A percentile compares a stretch with the other conserved stretches of the same genome.
Conservation (phyloP, 2,113 vertebrate genomes). For the Paracanthobrama guichenoti region DNA sequence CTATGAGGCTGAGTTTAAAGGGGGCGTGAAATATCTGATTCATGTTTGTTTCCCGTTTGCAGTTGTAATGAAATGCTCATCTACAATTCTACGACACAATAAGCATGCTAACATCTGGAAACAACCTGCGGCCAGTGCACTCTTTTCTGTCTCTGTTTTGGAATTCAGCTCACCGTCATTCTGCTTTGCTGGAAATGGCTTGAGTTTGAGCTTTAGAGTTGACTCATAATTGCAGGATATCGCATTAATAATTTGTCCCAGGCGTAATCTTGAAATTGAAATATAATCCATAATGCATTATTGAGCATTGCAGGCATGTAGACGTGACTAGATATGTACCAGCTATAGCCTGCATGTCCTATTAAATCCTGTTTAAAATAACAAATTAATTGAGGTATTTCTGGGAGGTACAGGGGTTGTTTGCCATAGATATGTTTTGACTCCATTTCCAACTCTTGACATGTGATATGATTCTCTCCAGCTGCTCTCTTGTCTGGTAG, state of each 20-base stretch:
- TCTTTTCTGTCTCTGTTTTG: neutral
- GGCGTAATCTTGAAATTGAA: constrained; percentile 22
- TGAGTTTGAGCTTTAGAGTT: neutral
- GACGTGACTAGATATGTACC: neutral
- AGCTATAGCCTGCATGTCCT: neutral
- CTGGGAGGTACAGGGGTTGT: neutral
- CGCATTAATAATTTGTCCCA: constrained; percentile 4
- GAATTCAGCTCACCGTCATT: neutral
- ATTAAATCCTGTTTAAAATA: constrained; percentile 17
- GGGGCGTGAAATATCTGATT: neutral
- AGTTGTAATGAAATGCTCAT: constrained; percentile 12
- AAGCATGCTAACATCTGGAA: constrained; percentile 4
- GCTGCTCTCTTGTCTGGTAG: constrained; percentile 29
- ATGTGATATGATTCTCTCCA: constrained; percentile 50
- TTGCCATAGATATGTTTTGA: constrained; percentile 51
- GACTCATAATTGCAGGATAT: constrained; percentile 27
- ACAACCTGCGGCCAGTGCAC: neutral
- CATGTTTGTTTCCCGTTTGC: neutral
- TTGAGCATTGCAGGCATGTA: constrained; percentile 32
- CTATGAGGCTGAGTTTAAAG: constrained; percentile 8
- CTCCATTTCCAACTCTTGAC: constrained; percentile 43
- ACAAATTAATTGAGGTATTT: constrained; percentile 4
- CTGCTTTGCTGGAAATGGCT: neutral
- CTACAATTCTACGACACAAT: neutral
- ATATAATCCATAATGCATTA: constrained; percentile 30